A percentile compares a stretch with the other conserved stretches of the same genome.
Evolutionary conservation across 23 tunicate genomes (phyloP).

Genomic region (Ascidia mentula): DNA sequence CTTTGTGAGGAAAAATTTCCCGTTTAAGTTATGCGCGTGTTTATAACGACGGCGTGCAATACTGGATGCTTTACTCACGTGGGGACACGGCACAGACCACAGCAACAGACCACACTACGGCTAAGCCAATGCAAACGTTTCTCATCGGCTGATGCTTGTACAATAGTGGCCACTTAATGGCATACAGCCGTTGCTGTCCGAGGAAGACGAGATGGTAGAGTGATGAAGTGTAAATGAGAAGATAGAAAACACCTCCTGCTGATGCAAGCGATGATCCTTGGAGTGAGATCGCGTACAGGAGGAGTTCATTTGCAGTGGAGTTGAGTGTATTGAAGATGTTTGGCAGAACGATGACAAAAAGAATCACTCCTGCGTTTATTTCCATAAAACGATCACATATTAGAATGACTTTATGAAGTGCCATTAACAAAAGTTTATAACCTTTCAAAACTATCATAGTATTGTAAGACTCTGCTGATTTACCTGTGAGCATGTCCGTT

Average conservation of each 20-base stretch:
- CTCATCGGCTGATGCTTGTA: background rate
- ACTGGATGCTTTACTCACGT: no score
- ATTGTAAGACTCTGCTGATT: no score
- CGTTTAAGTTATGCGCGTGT: no score
- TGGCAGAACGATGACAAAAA: background rate
- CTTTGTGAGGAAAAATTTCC: no score
- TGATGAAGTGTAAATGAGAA: slow-evolving; percentile 9
- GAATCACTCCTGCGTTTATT: background rate
- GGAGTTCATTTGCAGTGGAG: background rate
- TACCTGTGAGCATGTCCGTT: slow-evolving; percentile 11
- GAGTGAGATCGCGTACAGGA: background rate
- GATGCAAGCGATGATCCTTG: background rate
- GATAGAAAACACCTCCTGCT: slow-evolving; percentile 3
- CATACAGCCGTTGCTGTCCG: slow-evolving; percentile 10
- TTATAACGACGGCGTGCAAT: no score
- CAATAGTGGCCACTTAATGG: background rate
- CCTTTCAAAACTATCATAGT: no score
- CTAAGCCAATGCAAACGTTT: background rate
- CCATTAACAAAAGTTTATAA: no score
- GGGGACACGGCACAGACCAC: slow-evolving; percentile 3
- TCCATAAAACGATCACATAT: no score
- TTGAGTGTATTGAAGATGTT: background rate
- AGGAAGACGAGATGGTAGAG: background rate
- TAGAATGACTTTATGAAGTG: no score
- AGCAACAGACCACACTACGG: background rate